Conservation (phyloP, 1,140 invertebrate species). For the Diabrotica virgifera region DNA sequence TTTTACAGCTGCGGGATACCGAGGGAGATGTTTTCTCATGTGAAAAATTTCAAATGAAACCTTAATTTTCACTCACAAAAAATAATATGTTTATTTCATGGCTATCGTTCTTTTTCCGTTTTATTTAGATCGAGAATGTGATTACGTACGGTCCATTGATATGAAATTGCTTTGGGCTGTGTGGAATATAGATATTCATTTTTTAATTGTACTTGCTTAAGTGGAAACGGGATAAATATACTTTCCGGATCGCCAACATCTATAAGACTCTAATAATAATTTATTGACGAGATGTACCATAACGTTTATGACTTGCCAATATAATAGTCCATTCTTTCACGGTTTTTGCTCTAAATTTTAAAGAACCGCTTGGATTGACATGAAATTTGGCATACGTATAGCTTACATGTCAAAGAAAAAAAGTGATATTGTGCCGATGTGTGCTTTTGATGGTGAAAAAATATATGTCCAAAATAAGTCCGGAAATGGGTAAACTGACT, state of each 20-base stretch:
- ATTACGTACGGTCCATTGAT: slow-evolving; percentile 35
- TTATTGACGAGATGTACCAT: too few species aligned
- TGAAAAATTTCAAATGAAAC: background rate
- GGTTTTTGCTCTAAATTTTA: too few species aligned
- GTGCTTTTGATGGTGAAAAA: too few species aligned
- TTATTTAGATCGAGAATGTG: slow-evolving; percentile 34
- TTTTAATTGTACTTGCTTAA: slow-evolving; percentile 35
- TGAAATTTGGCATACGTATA: too few species aligned
- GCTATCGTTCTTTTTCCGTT: slow-evolving; percentile 27
- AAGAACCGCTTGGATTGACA: too few species aligned
- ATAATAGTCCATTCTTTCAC: too few species aligned
- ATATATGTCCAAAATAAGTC: too few species aligned
- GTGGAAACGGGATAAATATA: slow-evolving; percentile 32
- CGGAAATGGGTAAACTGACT: too few species aligned
- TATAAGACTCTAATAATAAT: background rate
- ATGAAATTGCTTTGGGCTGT: slow-evolving; percentile 29
- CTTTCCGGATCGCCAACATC: slow-evolving; percentile 22
- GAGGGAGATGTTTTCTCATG: background rate
- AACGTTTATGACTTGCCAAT: too few species aligned
- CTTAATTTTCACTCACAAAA: slow-evolving; percentile 1
- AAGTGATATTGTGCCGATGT: too few species aligned
- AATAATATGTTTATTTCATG: slow-evolving; percentile 26
- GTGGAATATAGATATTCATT: slow-evolving; percentile 32
- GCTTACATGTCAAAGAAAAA: too few species aligned
- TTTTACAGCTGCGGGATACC: background rate